phyloP scores from a whole-genome alignment of 2,113 vertebrate species.

The Stegostoma tigrinum region DNA sequence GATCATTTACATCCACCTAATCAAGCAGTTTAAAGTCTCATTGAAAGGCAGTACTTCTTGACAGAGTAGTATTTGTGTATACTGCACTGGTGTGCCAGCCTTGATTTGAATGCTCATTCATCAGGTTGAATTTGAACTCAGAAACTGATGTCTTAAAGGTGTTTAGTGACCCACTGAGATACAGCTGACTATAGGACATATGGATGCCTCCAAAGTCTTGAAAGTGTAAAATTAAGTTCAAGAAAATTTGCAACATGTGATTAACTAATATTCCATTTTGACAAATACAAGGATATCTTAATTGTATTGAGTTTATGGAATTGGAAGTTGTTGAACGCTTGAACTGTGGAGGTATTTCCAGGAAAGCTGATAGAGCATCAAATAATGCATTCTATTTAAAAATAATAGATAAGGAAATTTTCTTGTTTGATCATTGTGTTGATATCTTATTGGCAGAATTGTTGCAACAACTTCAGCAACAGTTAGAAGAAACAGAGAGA shows the following conservation, averaged over 20 bases:
- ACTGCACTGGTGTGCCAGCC: neutral
- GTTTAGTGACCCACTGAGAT: neutral
- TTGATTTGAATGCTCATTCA: neutral
- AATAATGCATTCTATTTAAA: constrained; percentile 14
- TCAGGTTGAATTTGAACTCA: neutral
- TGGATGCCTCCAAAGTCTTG: neutral
- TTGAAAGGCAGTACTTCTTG: neutral
- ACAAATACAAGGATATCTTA: neutral
- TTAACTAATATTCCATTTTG: neutral
- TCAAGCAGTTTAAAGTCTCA: neutral
- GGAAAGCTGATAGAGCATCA: neutral
- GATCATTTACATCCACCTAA: neutral
- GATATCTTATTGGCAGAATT: constrained; percentile 54
- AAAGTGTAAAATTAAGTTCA: neutral
- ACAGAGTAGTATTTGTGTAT: neutral
- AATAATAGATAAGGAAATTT: constrained; percentile 17
- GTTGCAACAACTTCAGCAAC: constrained; percentile 70
- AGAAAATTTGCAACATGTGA: neutral
- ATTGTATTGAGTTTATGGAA: neutral
- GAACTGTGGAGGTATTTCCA: neutral
- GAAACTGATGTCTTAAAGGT: neutral
- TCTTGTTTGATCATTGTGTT: constrained; percentile 33
- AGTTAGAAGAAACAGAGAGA: constrained; percentile 70
- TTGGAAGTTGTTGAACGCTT: neutral
- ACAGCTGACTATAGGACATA: neutral